A percentile compares a stretch with the other conserved stretches of the same genome.
Conservation (phyloP, 2,113 vertebrate genomes). For the Agapornis roseicollis region DNA sequence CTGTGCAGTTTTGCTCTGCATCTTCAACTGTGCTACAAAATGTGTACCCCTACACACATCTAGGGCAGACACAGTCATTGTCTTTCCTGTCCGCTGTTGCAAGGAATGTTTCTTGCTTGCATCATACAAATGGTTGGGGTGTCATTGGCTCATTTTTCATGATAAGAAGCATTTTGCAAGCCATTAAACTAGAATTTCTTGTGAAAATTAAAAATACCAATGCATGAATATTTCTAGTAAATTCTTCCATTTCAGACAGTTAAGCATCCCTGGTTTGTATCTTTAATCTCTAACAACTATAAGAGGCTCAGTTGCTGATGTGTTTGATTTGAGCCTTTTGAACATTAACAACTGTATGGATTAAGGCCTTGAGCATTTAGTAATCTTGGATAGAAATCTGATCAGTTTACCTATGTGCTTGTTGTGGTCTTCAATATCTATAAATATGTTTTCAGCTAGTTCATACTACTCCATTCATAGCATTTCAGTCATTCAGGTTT, state of each 20-base stretch:
- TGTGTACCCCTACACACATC: neutral
- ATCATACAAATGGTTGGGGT: neutral
- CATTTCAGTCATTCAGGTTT: neutral
- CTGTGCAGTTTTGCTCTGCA: neutral
- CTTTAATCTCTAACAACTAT: neutral
- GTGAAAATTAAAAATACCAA: neutral
- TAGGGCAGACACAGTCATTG: too few species aligned
- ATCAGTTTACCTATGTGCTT: neutral
- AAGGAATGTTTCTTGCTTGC: neutral
- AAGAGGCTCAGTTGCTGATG: neutral
- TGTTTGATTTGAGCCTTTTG: neutral
- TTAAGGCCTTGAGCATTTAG: neutral
- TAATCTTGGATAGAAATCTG: neutral
- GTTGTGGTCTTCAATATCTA: neutral
- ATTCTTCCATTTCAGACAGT: neutral
- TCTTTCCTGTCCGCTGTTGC: neutral
- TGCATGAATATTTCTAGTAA: neutral
- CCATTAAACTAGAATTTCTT: neutral
- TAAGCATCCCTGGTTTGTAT: neutral
- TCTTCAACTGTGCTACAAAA: neutral
- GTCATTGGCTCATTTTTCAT: neutral
- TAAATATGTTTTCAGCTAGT: neutral
- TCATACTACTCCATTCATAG: neutral
- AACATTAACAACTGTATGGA: neutral
- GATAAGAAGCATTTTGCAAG: neutral